phyloP scores from a whole-genome alignment of 2,113 vertebrate genomes.

The Gobiocypris rarus region DNA sequence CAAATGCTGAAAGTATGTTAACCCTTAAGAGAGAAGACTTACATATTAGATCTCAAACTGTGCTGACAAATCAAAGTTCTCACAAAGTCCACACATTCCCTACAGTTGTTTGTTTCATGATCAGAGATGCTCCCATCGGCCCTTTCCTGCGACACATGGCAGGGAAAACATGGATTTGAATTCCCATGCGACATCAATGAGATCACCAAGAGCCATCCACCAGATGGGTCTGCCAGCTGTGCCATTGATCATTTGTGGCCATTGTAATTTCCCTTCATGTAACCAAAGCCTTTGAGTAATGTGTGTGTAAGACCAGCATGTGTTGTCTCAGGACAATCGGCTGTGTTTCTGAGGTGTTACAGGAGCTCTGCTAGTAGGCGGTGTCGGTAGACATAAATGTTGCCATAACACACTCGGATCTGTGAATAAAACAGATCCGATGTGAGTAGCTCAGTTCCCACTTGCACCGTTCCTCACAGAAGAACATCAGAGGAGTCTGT shows the following conservation, averaged over 20 bases:
- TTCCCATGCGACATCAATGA: slow-evolving; percentile 12
- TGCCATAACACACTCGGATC: not conserved
- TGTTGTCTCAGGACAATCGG: not conserved
- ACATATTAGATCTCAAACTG: not conserved
- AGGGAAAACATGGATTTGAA: not conserved
- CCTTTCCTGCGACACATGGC: not conserved
- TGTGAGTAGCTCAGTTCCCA: not conserved
- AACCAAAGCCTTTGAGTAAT: slow-evolving; percentile 14
- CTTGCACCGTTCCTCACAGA: not conserved
- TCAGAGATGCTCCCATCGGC: not conserved
- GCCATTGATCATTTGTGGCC: slow-evolving; percentile 10
- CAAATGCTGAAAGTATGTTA: not conserved
- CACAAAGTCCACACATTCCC: not conserved
- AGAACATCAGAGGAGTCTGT: not conserved
- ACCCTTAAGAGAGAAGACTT: not conserved
- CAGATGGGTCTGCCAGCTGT: slow-evolving; percentile 28
- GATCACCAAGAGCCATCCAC: not conserved
- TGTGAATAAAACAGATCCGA: not conserved
- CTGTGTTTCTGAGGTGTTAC: not conserved
- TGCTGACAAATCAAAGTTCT: not conserved
- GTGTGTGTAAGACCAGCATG: not conserved
- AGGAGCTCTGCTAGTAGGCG: not conserved
- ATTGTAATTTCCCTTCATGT: slow-evolving; percentile 5
- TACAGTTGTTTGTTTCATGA: not conserved
- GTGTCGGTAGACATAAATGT: not conserved